These are phyloP conservation scores for Ditula angustiorana DNA, from an alignment of 2,888 invertebrate genomes.

Conservation along the genomic window DNA sequence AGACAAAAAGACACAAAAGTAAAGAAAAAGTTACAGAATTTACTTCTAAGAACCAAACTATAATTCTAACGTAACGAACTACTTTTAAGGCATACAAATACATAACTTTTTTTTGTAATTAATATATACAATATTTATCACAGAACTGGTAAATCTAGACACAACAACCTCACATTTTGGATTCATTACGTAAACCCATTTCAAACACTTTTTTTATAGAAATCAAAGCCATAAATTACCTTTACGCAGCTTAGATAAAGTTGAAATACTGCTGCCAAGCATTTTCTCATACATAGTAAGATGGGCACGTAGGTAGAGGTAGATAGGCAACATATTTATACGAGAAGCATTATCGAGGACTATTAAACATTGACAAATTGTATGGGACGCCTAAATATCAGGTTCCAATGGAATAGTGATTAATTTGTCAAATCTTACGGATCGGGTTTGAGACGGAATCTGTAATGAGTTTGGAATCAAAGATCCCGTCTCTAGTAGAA, in stretches of 20 bases:
- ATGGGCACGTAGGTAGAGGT: constrained; percentile 18
- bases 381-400: constrained; percentile 48
- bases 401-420: constrained; percentile 52
- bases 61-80: neutral
- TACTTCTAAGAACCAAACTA: too few species aligned
- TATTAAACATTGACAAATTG: constrained; percentile 56
- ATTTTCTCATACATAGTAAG: constrained; percentile 39
- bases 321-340: constrained; percentile 36
- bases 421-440: constrained; percentile 59
- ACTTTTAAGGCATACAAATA: neutral
- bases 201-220: constrained; percentile 23
- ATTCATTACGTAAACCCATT: constrained; percentile 23
- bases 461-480: constrained; percentile 51
- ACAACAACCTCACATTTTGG: neutral
- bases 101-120: too few species aligned
- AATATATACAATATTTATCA: constrained; percentile 7
- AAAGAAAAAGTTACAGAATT: too few species aligned
- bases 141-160: constrained; percentile 28
- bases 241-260: constrained; percentile 40
- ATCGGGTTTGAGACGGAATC: constrained; percentile 53
- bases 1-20: too few species aligned
- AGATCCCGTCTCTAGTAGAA: constrained; percentile 45
- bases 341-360: constrained; percentile 42
- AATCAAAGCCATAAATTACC: constrained; percentile 32
- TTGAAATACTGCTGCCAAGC: constrained; percentile 40